Conservation (phyloP, 2,113 vertebrate species). For the Centropus bengalensis region DNA sequence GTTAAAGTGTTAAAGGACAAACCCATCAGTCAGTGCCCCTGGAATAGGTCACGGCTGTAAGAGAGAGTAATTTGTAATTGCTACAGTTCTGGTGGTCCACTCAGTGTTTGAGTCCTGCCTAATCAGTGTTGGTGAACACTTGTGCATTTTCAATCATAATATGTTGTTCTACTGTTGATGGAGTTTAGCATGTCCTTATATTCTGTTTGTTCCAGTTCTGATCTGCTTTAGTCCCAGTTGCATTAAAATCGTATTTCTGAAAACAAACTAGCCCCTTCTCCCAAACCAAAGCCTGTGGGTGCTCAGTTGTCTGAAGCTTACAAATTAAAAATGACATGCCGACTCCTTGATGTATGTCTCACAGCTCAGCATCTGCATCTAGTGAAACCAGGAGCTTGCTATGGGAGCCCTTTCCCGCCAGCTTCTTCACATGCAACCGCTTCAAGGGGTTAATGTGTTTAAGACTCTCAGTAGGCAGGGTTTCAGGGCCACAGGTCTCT, state of each 20-base stretch:
- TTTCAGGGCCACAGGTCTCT: neutral
- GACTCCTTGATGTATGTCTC: neutral
- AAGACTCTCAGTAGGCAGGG: neutral
- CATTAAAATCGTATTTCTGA: neutral
- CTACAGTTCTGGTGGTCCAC: neutral
- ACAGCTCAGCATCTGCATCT: neutral
- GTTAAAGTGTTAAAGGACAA: neutral
- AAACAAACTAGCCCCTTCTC: slow-evolving; percentile 8
- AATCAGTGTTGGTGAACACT: neutral
- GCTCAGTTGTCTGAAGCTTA: neutral
- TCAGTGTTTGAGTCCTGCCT: neutral
- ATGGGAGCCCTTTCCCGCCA: neutral
- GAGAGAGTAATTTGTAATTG: neutral
- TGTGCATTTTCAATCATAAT: neutral
- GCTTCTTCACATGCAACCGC: neutral
- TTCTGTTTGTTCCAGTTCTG: slow-evolving; percentile 25
- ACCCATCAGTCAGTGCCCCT: neutral
- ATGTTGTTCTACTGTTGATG: neutral
- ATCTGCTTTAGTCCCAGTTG: slow-evolving; percentile 46
- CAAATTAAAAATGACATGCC: neutral
- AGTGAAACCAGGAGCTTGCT: neutral
- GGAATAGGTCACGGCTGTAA: slow-evolving; percentile 16
- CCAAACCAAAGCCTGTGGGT: neutral
- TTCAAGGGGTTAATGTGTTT: slow-evolving; percentile 13
- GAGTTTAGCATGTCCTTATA: slow-evolving; percentile 26